Evolutionary conservation across 1,140 invertebrate genomes (phyloP), one percentile per base, ranked within the genome.

Genomic region (Drosophila cardini): DNA sequence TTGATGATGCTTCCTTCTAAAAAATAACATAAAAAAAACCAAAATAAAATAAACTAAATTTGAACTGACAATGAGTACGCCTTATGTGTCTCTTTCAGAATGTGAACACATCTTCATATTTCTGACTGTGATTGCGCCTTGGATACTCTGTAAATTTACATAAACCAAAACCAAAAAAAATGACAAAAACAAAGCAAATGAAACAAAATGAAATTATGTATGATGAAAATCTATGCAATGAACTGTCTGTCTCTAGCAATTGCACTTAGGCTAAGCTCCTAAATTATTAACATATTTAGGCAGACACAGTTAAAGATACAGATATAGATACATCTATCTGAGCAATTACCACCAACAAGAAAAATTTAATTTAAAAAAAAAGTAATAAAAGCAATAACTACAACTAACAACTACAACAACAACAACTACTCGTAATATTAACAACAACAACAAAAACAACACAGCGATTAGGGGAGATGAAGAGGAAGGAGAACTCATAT

Each of bases 21-120:
- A 52, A 30, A 32, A 26, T 21, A 2, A n/a, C n/a, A n/a, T n/a
- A n/a, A n/a, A n/a, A n/a, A 21, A 21, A 21, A 21, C 21, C 21
- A 26, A 26, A 26, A 26, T n/a, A 26, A 26, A 26, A 26, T 26
- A 26, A 26, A 26, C 21, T 26, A 26, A 82, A 86, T 80, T 78
- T 90, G 85, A 89, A 89, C 84, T 89, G 80, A 89, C 80, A 76
- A 87, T 73, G 86, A 90, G 90, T 91, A 91, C 85, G 83, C 83
- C 78, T 91, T 91, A 82, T 89, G 84, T 89, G 77, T 91, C 83
- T 91, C 90, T 91, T 91, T 91, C 90, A 91, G 90, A 91, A 91
- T 89, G 85, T 91, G 90, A 91, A 91, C 78, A 78, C 78, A 75
- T 75, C 85, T 85, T 91, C 90, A 91, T 91, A 91, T 90, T 91